Evolutionary conservation across 2,797 vertebrate species (phyloP), one percentile per base, ranked within the genome.

Genomic region (Pteronotus mesoamericanus): DNA sequence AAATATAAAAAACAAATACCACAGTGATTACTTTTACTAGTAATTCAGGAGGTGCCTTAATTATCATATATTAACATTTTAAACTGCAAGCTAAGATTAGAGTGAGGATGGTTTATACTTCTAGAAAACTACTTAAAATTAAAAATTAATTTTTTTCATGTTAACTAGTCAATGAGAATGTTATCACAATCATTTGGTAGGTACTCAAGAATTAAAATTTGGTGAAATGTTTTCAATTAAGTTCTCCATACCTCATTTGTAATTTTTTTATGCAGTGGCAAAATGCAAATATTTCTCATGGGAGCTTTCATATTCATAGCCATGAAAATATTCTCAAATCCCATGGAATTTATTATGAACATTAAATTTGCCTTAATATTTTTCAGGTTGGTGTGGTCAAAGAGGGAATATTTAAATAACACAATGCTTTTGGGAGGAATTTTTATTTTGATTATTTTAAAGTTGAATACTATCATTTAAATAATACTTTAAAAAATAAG

Each of bases 21-120:
- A 86, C 12, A 89, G 46, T 78, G 64, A 84, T 85, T 89, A 94
- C 74, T 91, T 94, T 96, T n/a, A 69, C 57, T 77, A 61, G 26
- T 86, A 77, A 79, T 88, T 92, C 64, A 69, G 92, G 93, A 86
- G 37, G 37, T 82, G 82, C 29, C 15, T 55, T 86, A 68, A 86
- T 97, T 94, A 91, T 53, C 44, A 89, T 57, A 95, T 86, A 87
- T 93, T 95, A 94, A 59, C 69, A 94, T 77, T 94, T 94, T 79
- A 89, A 91, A 80, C 6, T 77, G 0, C 75, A 94, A 93, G 37
- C 44, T 4, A 44, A 92, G 79, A 88, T 90, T 88, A 94, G 24
- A n/a, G 39, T 69, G 29, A 95, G 16, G 9, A 89, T 74, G 53
- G 37, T 75, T 87, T 77, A 61, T 39, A 51, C 34, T 96, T 95